Conservation (phyloP, 2,113 vertebrate genomes). For the Promerops cafer region DNA sequence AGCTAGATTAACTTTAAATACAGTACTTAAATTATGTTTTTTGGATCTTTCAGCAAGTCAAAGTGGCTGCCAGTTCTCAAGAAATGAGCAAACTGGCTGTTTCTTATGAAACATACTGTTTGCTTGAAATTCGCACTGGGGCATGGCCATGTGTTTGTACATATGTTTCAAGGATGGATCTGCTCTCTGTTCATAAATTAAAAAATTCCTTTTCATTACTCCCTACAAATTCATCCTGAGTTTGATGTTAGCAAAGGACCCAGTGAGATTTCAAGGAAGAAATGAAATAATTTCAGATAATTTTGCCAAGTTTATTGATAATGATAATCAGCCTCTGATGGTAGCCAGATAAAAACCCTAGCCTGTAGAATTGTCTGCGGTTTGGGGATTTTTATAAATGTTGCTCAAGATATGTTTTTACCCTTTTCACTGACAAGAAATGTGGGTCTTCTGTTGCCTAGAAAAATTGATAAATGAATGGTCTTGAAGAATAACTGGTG, state of each 20-base stretch:
- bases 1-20: slow-evolving; percentile 57
- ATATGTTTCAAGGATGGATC: slow-evolving; percentile 31
- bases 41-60: slow-evolving; percentile 56
- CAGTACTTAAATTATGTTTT: slow-evolving; percentile 46
- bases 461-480: background rate
- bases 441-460: background rate
- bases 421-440: background rate
- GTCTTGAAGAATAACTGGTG: background rate
- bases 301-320: background rate
- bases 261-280: slow-evolving; percentile 18
- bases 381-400: background rate
- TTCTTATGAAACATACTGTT: slow-evolving; percentile 27
- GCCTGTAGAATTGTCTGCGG: background rate
- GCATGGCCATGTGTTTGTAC: slow-evolving; percentile 47
- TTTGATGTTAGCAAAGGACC: background rate
- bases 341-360: background rate
- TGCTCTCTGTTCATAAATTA: slow-evolving; percentile 41
- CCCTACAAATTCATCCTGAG: background rate
- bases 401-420: background rate
- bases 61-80: slow-evolving; percentile 24
- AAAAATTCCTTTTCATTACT: slow-evolving; percentile 25
- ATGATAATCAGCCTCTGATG: background rate
- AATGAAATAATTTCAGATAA: background rate
- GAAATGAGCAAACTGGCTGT: slow-evolving; percentile 44
- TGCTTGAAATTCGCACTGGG: slow-evolving; percentile 39